Evolutionary conservation across 2,797 vertebrate genomes (phyloP).

Genomic region (Intellagama lesueurii): DNA sequence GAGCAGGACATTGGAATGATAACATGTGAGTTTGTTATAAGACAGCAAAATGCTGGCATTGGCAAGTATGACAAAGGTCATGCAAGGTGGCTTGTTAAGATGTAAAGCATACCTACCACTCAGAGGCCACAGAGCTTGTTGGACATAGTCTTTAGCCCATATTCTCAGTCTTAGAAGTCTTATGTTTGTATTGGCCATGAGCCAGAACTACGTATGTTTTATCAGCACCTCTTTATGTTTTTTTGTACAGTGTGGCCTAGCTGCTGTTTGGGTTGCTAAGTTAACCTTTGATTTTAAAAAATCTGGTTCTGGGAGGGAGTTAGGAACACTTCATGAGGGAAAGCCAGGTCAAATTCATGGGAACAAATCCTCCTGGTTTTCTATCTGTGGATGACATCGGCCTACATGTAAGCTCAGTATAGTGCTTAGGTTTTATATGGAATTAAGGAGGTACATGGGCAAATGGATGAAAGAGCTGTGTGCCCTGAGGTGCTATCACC

Average conservation of each 20-base stretch:
- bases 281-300: neutral
- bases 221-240: neutral
- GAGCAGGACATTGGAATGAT: conserved; percentile 11
- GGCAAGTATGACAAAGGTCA: neutral
- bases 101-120: neutral
- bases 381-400: neutral
- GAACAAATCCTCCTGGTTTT: neutral
- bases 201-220: neutral
- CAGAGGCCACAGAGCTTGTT: neutral
- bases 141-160: conserved; percentile 4
- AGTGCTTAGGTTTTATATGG: neutral
- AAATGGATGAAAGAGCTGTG: neutral
- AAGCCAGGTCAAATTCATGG: neutral
- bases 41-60: neutral
- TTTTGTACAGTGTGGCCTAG: neutral
- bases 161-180: conserved; percentile 5
- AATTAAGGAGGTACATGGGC: neutral
- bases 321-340: neutral
- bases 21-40: neutral
- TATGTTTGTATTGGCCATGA: neutral
- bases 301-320: neutral
- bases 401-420: no score
- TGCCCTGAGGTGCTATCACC: neutral
- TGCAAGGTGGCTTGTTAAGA: neutral
- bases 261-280: neutral